Evolutionary conservation across 2,888 invertebrate genomes (phyloP).

Genomic region (Pterostichus niger): DNA sequence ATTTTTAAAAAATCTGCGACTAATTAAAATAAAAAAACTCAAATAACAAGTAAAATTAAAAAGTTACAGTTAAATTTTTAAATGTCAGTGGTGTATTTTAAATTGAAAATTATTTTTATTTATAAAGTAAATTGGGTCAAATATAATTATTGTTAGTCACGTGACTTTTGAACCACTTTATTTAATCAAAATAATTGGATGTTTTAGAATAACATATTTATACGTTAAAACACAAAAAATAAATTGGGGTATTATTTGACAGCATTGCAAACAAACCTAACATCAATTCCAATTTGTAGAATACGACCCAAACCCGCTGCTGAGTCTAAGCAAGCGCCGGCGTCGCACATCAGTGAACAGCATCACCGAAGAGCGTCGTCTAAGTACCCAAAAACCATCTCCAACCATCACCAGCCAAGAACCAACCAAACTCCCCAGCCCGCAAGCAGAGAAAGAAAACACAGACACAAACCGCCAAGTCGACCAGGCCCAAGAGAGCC

Average conservation of each 20-base stretch:
- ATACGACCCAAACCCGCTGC: conserved; percentile 89
- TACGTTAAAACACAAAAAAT: not conserved
- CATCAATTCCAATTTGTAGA: conserved; percentile 78
- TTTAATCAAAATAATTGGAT: too few relatives aligned
- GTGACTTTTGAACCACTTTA: too few relatives aligned
- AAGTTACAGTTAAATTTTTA: too few relatives aligned
- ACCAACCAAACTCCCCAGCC: conserved; percentile 68
- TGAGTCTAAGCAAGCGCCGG: conserved; percentile 87
- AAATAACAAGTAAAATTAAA: too few relatives aligned
- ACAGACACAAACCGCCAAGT: conserved; percentile 74
- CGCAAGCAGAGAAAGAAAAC: conserved; percentile 70
- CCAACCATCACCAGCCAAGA: conserved; percentile 67
- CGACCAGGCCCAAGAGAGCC: conserved; percentile 76
- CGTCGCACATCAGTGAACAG: conserved; percentile 83
- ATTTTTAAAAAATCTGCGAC: too few relatives aligned
- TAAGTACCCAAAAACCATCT: conserved; percentile 69
- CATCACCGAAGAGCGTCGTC: conserved; percentile 79
- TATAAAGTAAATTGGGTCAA: too few relatives aligned
- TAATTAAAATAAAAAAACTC: too few relatives aligned
- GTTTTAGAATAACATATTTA: too few relatives aligned
- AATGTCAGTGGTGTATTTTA: too few relatives aligned
- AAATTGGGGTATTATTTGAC: conserved; percentile 61
- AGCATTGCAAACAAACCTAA: conserved; percentile 5
- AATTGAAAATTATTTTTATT: too few relatives aligned
- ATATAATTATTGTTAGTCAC: too few relatives aligned